Evolutionary conservation across 1,140 invertebrate species (phyloP).

Genomic region (Schmidtea mediterranea): DNA sequence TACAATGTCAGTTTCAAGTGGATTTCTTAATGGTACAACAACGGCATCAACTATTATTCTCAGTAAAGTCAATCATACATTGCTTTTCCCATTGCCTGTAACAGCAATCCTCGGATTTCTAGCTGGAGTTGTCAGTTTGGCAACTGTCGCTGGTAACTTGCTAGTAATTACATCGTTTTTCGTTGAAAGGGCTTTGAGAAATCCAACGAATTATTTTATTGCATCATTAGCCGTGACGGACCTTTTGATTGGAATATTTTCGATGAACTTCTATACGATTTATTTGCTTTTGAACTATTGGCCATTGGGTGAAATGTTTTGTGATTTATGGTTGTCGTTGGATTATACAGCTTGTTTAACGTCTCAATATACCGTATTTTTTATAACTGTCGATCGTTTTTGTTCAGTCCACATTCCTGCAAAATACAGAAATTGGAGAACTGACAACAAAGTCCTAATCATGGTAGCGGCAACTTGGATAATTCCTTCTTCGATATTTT

Average conservation of each 20-base stretch:
- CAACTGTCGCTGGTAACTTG: constrained; percentile 79
- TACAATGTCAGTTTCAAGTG: too few species aligned
- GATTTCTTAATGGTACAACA: too few species aligned
- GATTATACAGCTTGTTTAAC: constrained; percentile 96
- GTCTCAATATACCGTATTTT: constrained; percentile 88
- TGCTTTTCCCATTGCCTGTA: background rate
- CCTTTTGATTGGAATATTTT: constrained; percentile 62
- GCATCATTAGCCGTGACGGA: constrained; percentile 88
- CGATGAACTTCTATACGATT: constrained; percentile 75
- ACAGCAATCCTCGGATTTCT: constrained; percentile 40
- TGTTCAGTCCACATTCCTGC: constrained; percentile 96
- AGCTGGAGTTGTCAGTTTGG: constrained; percentile 53
- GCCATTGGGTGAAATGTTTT: constrained; percentile 76
- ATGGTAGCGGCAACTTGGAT: constrained; percentile 71
- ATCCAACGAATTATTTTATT: constrained; percentile 97
- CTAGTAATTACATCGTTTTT: constrained; percentile 81
- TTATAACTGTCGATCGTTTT: constrained; percentile 92
- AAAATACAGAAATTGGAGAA: constrained; percentile 81
- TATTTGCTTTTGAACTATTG: constrained; percentile 73
- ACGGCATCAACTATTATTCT: too few species aligned
- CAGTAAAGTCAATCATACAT: too few species aligned
- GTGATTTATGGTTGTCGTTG: constrained; percentile 90
- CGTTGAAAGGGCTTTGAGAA: constrained; percentile 76
- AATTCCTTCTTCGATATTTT: constrained; percentile 76
- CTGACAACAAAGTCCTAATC: constrained; percentile 63